Evolutionary conservation across 1,140 invertebrate genomes (phyloP), one percentile per base, ranked within the genome.

Genomic region (Stegodyphus dumicola): DNA sequence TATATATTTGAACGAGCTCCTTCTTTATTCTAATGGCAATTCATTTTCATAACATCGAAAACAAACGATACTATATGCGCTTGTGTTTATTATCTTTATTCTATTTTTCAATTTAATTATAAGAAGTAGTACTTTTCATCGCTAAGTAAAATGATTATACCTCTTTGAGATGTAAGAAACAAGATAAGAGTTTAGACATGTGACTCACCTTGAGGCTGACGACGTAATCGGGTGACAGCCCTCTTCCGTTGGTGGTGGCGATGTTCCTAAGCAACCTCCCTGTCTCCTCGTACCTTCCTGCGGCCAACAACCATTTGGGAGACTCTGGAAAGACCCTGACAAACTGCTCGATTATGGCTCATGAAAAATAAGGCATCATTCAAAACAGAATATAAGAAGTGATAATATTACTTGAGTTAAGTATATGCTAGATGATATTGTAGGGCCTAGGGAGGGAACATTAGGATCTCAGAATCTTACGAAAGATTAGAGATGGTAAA

Each of bases 271-370:
- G 71, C 6, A 86, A 60, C 51, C 79, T 77, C 18, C 80, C 87
- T 0, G 87, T 76, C 80, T 86, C 76, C 64, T 86, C 83, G 51
- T 87, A 86, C 11, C 83, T 60, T 11, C 86, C 87, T 80, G 69
- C 78, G 2, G 78, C 56, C 49, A 88, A 11, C 49, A 87, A 77
- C 85, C 86, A 87, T 74, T 76, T 86, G 15, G 87, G 76, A 5
- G 87, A 88, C 77, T 88, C 87, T n/a, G 95, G 94, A 77, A 88
- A 86, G 65, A 86, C 78, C 87, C 87, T 88, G 67, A 86, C 78
- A 73, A 87, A 69, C 77, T 80, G 75, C 77, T 87, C 64, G 74
- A 86, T 84, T 86, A 80, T 86, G 77, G 85, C 71, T 18, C 76
- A 87, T 77, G 70, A 18, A 51, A 70, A 64, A 33, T 33, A 33